Base-by-base conservation (phyloP, 2,113 vertebrate genomes). In the Dipodomys ordii region DNA sequence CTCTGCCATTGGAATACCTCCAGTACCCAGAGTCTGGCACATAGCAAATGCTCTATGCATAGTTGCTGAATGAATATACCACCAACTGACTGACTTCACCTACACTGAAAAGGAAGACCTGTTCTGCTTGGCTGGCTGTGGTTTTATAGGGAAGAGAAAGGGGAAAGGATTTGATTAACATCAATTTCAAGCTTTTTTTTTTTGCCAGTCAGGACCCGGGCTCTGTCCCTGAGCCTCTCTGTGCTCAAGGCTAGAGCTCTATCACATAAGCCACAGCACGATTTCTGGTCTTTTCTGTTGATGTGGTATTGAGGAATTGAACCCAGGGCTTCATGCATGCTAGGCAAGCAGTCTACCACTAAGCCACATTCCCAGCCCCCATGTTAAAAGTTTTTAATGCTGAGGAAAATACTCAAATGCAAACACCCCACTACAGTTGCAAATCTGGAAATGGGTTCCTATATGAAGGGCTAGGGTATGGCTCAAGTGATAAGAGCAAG, bases 21-120 rank as follows among this genome's bases (percentile, higher is more conserved):
- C 1, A 74, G 32, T 28, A 60, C 67, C 32, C n/a, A 39, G 10
- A 3, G 28, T 11, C 25, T 32, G 10, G 69, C 64, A 49, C 7
- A 6, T 0, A 44, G 7, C 5, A 62, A 3, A 78, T 2, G 6
- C 27, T 22, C 49, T 3, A 4, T 4, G 5, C 2, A 11, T 3
- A 20, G 27, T 6, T 67, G 49, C 13, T 35, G 11, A 71, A 32
- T 60, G 68, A 65, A 44, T 19, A 28, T 44, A 72, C 23, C 49
- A 44, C 53, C 9, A 87, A 83, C 15, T 39, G 3, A 73, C 20
- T 28, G 13, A 73, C 4, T 27, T 19, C 64, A 85, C 10, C n/a
- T 4, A 72, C 7, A 35, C 44, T 44, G 30, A 65, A 65, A 49
- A 46, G 10, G n/a, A 89, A 23, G 13, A 44, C 27, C 10, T n/a